Evolutionary conservation across 2,113 vertebrate species (phyloP), one percentile per base, ranked within the genome.

Genomic region (Henicopernis longicauda): DNA sequence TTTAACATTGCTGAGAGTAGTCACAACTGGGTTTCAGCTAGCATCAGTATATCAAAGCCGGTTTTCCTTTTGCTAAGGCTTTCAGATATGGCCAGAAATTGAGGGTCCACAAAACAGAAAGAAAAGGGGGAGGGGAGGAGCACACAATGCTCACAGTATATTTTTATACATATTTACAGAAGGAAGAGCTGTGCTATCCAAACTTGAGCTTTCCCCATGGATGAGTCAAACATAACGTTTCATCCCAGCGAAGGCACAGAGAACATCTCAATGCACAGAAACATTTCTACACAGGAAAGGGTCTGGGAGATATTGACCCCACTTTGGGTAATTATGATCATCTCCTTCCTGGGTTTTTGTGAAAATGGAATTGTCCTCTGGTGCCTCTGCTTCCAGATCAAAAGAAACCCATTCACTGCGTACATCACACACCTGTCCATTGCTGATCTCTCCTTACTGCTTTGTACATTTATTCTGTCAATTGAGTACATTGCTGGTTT

Each of bases 361-460:
- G 98, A 98, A 82, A 98, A 98, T 12, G 98, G 97, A 59, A 80
- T 98, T 79, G 98, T 98, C 76, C 98, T 98, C 89, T 98, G 98
- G 98, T 98, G 98, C 97, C 98, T 98, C 86, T 98, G 98, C 96
- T 98, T 98, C 96, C 98, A 98, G 90, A 97, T 98, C 97, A 95
- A 97, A 79, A 97, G 97, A 73, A 98, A 98, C 9, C 97, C 98
- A 82, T 98, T 98, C 94, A 98, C 98, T 4, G 98, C 97, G 62
- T 98, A 98, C 78, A 98, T 98, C 94, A 97, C 97, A 59, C 98
- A 98, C 93, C 65, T 98, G 96, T 98, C 98, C 34, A 45, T 98
- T 13, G 98, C 98, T 1, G 98, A 98, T 85, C 92, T 97, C 91
- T 98, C 97, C 2, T 62, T 98, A 63, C 94, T 98, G 59, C 83